A percentile compares a stretch with the other conserved stretches of the same genome.
Conservation (phyloP, 1,140 invertebrate species). For the Adelges cooleyi region DNA sequence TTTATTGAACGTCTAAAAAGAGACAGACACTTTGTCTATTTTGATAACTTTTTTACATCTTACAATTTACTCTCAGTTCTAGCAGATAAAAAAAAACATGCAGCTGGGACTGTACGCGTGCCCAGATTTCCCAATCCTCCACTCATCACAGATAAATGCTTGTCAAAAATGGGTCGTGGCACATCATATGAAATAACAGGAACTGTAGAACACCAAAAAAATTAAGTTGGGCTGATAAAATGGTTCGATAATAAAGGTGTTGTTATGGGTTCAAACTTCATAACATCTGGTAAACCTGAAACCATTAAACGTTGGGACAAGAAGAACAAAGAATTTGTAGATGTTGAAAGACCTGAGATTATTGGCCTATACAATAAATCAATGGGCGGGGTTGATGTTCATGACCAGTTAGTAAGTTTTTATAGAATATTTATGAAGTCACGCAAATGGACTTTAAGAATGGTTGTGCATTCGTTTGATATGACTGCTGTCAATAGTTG, state of each 20-base stretch:
- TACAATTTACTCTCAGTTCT: conserved; percentile 20
- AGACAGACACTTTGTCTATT: conserved; percentile 27
- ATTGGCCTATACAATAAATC: conserved; percentile 38
- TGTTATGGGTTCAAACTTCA: conserved; percentile 27
- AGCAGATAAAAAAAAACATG: conserved; percentile 13
- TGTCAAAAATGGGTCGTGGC: neutral
- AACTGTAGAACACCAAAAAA: neutral
- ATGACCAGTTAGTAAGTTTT: conserved; percentile 32
- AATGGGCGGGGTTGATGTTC: conserved; percentile 39
- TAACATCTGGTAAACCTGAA: conserved; percentile 26
- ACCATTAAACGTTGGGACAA: conserved; percentile 35
- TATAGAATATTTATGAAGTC: conserved; percentile 30
- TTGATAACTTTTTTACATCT: conserved; percentile 32
- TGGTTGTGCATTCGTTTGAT: conserved; percentile 30
- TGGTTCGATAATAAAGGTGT: conserved; percentile 31
- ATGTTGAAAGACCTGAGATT: conserved; percentile 36
- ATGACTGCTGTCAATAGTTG: conserved; percentile 27
- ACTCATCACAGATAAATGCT: conserved; percentile 24
- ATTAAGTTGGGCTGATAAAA: conserved; percentile 13
- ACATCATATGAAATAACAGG: neutral
- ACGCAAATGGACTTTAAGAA: conserved; percentile 29
- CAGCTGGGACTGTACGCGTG: conserved; percentile 27
- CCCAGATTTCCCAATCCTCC: conserved; percentile 29
- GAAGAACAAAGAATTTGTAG: conserved; percentile 35
- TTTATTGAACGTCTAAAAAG: conserved; percentile 31